Evolutionary conservation across 2,797 vertebrate species (phyloP).

Genomic region (Pseudochirops cupreus): DNA sequence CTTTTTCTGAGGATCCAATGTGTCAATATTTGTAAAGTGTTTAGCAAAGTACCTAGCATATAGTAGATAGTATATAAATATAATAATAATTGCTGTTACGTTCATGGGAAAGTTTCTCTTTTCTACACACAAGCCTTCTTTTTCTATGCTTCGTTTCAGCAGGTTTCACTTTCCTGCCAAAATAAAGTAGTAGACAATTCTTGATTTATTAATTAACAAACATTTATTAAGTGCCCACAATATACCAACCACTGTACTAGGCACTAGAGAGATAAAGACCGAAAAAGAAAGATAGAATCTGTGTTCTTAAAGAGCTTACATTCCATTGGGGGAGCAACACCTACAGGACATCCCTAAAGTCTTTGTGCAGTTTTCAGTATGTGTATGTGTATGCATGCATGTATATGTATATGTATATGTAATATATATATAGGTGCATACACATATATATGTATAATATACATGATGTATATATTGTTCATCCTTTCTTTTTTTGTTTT

Average conservation of each 20-base stretch:
- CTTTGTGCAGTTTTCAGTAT: not conserved
- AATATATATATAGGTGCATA: too few relatives aligned
- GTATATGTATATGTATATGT: too few relatives aligned
- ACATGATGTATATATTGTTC: too few relatives aligned
- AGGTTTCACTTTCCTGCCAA: slow-evolving; percentile 57
- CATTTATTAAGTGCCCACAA: not conserved
- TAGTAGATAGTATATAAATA: not conserved
- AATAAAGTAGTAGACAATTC: not conserved
- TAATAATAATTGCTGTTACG: not conserved
- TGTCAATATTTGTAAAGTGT: too few relatives aligned
- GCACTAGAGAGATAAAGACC: not conserved
- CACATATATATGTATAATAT: not conserved
- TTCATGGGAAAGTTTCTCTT: slow-evolving; percentile 50
- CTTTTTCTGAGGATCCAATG: not conserved
- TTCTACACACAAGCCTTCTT: slow-evolving; percentile 21
- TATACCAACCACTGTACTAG: not conserved
- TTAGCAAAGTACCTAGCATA: too few relatives aligned
- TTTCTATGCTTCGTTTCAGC: slow-evolving; percentile 46
- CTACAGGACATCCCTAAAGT: not conserved
- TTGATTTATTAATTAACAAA: not conserved
- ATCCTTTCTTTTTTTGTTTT: too few relatives aligned
- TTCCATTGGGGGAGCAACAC: not conserved
- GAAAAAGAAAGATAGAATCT: not conserved
- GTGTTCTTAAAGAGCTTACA: not conserved
- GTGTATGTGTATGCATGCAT: not conserved